A percentile compares a stretch with the other conserved stretches of the same genome.
These are phyloP conservation scores for Cryptoblepharus egeriae DNA, from an alignment of 2,797 vertebrate genomes.

Conservation along the genomic window DNA sequence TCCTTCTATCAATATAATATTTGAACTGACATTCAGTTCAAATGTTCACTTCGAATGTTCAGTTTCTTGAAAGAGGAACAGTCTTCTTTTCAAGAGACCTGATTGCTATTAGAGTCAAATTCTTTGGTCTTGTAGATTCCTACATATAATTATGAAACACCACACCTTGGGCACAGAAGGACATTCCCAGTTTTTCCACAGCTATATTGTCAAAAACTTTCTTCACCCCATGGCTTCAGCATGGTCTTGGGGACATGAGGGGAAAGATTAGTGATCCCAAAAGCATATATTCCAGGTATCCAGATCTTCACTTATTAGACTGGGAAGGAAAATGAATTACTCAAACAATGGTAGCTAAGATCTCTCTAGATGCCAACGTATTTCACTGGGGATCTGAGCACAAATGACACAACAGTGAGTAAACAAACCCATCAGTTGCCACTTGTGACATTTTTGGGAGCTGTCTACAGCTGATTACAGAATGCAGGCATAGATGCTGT, in stretches of 20 bases:
- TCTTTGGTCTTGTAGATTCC: constrained; percentile 29
- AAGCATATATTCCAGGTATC: neutral
- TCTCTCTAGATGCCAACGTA: constrained; percentile 33
- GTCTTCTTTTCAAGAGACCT: constrained; percentile 12
- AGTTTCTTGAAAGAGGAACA: constrained; percentile 8
- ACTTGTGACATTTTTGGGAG: constrained; percentile 20
- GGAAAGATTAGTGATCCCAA: neutral
- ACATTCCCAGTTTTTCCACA: constrained; percentile 29
- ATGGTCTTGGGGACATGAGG: neutral
- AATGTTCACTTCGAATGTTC: no score
- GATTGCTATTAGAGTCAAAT: constrained; percentile 40
- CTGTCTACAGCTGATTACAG: constrained; percentile 13
- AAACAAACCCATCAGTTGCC: constrained; percentile 44
- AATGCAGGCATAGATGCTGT: constrained; percentile 47
- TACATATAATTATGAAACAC: constrained; percentile 32
- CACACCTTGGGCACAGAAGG: constrained; percentile 22
- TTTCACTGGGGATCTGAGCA: constrained; percentile 43
- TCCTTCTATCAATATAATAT: no score
- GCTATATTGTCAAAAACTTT: constrained; percentile 8
- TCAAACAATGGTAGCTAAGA: constrained; percentile 34
- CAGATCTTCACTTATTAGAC: constrained; percentile 25
- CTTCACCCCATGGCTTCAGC: constrained; percentile 28
- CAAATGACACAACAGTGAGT: constrained; percentile 43
- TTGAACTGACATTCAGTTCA: no score
- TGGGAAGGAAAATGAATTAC: constrained; percentile 29